phyloP scores from a whole-genome alignment of 2,888 invertebrate genomes.

The Ormyrus thymus region DNA sequence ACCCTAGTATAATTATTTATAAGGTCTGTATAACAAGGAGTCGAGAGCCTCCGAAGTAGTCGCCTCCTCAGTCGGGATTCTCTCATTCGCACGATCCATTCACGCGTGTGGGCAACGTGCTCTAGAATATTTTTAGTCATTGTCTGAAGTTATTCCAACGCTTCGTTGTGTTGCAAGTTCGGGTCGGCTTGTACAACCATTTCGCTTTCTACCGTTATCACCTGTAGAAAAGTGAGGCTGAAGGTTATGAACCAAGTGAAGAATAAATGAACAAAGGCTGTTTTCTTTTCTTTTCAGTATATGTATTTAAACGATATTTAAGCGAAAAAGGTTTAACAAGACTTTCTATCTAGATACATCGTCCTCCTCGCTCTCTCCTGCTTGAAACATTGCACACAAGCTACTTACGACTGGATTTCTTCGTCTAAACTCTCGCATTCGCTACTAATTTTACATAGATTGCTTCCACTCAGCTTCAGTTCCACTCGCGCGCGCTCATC shows the following conservation, averaged over 20 bases:
- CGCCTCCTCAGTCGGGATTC: conserved; percentile 35
- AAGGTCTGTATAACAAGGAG: conserved; percentile 28
- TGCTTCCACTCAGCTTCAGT: conserved; percentile 10
- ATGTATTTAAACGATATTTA: conserved; percentile 47
- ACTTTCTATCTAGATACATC: conserved; percentile 49
- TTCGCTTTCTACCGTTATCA: conserved; percentile 33
- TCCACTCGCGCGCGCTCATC: conserved; percentile 21
- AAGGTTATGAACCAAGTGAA: background rate
- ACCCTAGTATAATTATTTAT: conserved; percentile 29
- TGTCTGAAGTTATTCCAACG: conserved; percentile 34
- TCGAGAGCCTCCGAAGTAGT: conserved; percentile 32
- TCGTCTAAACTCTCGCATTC: conserved; percentile 27
- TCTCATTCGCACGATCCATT: background rate
- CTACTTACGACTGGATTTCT: conserved; percentile 45
- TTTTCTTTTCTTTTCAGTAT: conserved; percentile 36
- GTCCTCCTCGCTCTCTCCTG: conserved; percentile 26
- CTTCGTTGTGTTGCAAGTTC: conserved; percentile 50
- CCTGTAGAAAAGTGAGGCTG: background rate
- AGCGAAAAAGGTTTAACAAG: conserved; percentile 51
- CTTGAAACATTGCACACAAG: conserved; percentile 47
- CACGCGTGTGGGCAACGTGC: background rate
- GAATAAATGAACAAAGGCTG: conserved; percentile 16
- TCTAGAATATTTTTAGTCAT: conserved; percentile 19
- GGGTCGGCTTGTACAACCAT: conserved; percentile 30
- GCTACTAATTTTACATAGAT: conserved; percentile 11